These are phyloP conservation scores for Proisotoma minuta DNA, from an alignment of 2,888 invertebrate genomes.

Conservation along the genomic window DNA sequence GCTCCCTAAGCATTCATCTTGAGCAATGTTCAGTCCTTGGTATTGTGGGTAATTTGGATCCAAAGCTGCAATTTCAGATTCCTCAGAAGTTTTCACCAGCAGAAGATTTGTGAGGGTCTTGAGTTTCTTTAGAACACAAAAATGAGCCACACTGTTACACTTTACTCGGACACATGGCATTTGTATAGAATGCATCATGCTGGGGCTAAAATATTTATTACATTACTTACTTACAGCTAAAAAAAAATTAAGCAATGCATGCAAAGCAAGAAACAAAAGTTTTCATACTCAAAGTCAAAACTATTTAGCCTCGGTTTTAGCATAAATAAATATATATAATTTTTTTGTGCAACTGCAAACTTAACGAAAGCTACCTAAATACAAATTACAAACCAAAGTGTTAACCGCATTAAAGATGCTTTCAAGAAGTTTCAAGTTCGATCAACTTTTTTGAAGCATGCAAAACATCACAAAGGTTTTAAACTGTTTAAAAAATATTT, in stretches of 20 bases:
- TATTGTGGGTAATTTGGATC: not conserved
- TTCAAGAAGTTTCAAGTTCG: too few species aligned
- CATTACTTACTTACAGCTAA: not conserved
- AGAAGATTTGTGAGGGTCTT: not conserved
- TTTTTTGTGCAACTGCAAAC: too few species aligned
- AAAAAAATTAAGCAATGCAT: not conserved
- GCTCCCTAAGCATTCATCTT: constrained; percentile 77
- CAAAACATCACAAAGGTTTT: too few species aligned
- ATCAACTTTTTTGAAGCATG: too few species aligned
- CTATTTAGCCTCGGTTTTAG: too few species aligned
- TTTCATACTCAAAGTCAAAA: not conserved
- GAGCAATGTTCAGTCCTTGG: constrained; percentile 49
- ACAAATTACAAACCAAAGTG: too few species aligned
- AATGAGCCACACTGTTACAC: not conserved
- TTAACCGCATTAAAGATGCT: too few species aligned
- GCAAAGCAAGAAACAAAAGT: not conserved
- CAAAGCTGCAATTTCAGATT: not conserved
- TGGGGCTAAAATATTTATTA: not conserved
- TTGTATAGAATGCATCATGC: too few species aligned
- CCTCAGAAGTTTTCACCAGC: not conserved
- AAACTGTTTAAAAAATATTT: too few species aligned
- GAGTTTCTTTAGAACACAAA: not conserved
- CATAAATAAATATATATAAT: too few species aligned
- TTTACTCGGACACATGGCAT: too few species aligned
- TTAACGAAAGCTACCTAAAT: too few species aligned